These are phyloP conservation scores for Pachypanchax playfairii DNA, from an alignment of 2,113 vertebrate species.

Conservation along the genomic window DNA sequence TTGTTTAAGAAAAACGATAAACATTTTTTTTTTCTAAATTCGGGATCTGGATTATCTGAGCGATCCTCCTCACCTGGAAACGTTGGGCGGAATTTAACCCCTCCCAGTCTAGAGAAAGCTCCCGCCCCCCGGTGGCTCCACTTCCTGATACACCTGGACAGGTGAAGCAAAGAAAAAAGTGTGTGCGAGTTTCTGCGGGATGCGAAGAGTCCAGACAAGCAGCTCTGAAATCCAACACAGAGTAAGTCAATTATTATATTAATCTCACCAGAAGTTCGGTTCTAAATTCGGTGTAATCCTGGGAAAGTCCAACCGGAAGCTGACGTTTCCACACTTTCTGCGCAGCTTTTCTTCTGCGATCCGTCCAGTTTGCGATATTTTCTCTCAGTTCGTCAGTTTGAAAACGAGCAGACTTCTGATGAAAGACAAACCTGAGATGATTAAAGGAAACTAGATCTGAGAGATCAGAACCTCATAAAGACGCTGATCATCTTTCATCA, in stretches of 20 bases:
- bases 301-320: not conserved
- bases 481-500: too few species aligned
- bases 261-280: not conserved
- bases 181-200: not conserved
- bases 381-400: too few species aligned
- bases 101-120: not conserved
- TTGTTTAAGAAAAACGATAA: too few species aligned
- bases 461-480: too few species aligned
- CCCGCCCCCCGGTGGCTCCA: not conserved
- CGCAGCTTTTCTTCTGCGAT: too few species aligned
- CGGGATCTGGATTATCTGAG: not conserved
- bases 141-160: constrained; percentile 61
- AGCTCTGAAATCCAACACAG: not conserved
- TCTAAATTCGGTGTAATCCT: not conserved
- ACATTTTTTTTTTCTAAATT: too few species aligned
- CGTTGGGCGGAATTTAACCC: constrained; percentile 3
- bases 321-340: too few species aligned
- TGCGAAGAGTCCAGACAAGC: not conserved
- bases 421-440: too few species aligned
- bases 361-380: too few species aligned
- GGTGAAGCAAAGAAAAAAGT: too few species aligned
- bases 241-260: constrained; percentile 8
- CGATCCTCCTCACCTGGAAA: not conserved
- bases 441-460: too few species aligned
- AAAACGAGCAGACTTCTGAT: too few species aligned